Percentiles rank a stretch among this genome's conserved stretches.
phyloP scores from a whole-genome alignment of 2,113 vertebrate species.

The Semnornis frantzii region DNA sequence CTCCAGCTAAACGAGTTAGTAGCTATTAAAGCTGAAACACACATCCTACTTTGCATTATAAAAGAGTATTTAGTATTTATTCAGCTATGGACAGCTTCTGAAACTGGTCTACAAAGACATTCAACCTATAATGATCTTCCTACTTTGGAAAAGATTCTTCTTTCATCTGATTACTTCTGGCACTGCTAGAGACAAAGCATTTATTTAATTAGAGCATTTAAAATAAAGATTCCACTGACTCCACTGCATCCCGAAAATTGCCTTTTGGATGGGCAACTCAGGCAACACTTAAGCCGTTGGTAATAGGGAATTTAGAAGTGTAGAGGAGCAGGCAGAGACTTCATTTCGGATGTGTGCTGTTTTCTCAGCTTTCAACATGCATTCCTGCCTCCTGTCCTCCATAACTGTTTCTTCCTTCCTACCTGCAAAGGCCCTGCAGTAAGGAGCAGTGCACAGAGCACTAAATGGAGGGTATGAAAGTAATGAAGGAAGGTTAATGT shows the following conservation, averaged over 20 bases:
- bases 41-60: conserved; percentile 5
- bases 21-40: conserved; percentile 50
- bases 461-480: neutral
- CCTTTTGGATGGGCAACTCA: neutral
- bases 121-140: neutral
- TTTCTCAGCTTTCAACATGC: neutral
- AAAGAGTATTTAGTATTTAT: conserved; percentile 51
- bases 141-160: neutral
- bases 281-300: neutral
- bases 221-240: neutral
- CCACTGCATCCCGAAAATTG: neutral
- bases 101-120: neutral
- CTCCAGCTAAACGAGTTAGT: conserved; percentile 63
- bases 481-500: neutral
- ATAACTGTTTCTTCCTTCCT: neutral
- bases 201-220: neutral
- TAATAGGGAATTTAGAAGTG: neutral
- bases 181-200: neutral
- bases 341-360: neutral
- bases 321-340: neutral
- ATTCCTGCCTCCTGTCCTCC: neutral
- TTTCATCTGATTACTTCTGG: neutral
- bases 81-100: neutral
- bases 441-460: neutral
- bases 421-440: neutral